Evolutionary conservation across 2,888 invertebrate species (phyloP).

Genomic region (Cosmopolites sordidus): DNA sequence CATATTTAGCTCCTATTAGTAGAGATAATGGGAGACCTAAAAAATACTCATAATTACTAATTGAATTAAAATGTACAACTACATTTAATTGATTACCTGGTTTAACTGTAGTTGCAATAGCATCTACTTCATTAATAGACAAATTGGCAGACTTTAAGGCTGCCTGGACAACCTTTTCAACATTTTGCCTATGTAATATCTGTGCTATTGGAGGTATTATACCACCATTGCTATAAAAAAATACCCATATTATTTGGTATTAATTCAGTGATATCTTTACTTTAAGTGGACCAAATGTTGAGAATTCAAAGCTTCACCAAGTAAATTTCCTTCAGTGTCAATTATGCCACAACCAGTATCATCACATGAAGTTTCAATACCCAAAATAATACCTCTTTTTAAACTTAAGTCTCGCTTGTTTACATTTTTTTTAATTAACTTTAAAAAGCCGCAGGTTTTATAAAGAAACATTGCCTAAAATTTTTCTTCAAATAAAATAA

Average conservation of each 20-base stretch:
- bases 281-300: constrained; percentile 72
- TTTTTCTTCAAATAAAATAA: too few species aligned
- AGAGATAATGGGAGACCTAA: constrained; percentile 73
- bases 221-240: constrained; percentile 67
- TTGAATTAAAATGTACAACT: background rate
- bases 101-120: constrained; percentile 85
- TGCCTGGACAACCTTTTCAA: constrained; percentile 65
- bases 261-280: constrained; percentile 46
- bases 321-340: constrained; percentile 62
- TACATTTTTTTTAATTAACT: background rate
- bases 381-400: constrained; percentile 57
- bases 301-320: constrained; percentile 78
- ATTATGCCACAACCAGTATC: constrained; percentile 93
- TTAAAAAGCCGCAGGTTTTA: too few species aligned
- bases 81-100: constrained; percentile 56
- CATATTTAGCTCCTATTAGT: constrained; percentile 76
- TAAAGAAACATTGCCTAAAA: too few species aligned
- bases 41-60: background rate
- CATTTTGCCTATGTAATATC: constrained; percentile 74
- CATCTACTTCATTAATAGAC: constrained; percentile 66
- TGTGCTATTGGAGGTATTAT: constrained; percentile 85
- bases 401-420: background rate
- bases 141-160: constrained; percentile 62
- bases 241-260: background rate
- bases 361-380: constrained; percentile 97